Evolutionary conservation across 2,113 vertebrate genomes (phyloP), one percentile per base, ranked within the genome.

Genomic region (Pygoscelis adeliae): DNA sequence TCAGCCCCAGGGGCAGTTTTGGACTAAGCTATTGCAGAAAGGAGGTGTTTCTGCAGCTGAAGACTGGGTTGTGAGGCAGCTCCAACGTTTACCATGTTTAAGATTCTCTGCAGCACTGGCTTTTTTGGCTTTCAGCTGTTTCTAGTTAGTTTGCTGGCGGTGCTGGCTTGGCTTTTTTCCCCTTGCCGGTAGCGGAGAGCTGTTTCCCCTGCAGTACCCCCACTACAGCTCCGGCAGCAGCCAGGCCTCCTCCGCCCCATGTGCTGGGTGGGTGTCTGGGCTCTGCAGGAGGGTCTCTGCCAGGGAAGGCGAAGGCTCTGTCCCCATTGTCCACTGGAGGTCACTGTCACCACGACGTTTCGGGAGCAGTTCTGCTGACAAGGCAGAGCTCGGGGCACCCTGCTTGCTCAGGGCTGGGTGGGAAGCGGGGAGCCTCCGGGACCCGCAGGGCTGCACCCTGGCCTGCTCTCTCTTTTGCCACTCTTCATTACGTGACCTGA

Each of bases 271-370:
- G 1, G 1, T 34, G 19, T 6, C 44, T 1, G 8, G 47, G 62
- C 59, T 58, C 52, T 69, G 52, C 40, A 16, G 62, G 40, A 83
- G 66, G 72, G 46, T 77, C 86, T 91, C 15, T 90, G 81, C 32
- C 10, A 0, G 44, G 46, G 13, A 4, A 42, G 90, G 38, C 1
- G 10, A 20, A 38, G 83, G 36, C 70, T 83, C 36, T 92, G 82
- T 97, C 27, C 77, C 66, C 13, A 0, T 65, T 89, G 84, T 85
- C 97, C 91, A 52, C 94, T 94, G 92, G 97, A 92, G 96, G 97
- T 95, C 97, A 95, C 89, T 85, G 73, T 96, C 95, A 81, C 79
- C 84, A 34, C 83, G 2, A 58, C 3, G 2, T 66, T 92, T 56
- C 1, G 2, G 53, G 22, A 66, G 36, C 59, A 19, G 23, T 7